phyloP scores from a whole-genome alignment of 2,113 vertebrate species.

The Lota lota region DNA sequence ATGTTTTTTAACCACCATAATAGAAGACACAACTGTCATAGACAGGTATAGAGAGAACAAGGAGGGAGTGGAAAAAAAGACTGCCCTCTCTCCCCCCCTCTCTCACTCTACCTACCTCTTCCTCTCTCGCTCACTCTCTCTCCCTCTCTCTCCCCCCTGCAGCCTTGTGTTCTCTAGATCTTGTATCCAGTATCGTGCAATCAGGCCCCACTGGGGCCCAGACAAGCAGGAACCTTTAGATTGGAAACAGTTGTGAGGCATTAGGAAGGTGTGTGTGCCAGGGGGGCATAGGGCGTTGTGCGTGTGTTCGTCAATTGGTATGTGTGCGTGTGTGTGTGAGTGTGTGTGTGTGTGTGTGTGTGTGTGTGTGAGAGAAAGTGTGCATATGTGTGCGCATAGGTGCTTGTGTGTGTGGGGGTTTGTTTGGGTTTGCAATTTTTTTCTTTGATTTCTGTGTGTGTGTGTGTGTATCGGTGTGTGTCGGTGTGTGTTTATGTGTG shows the following conservation, averaged over 20 bases:
- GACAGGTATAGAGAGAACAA: conserved; percentile 9
- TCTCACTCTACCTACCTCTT: conserved; percentile 1
- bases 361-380: conserved; percentile 14
- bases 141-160: conserved; percentile 27
- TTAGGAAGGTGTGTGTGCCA: conserved; percentile 71
- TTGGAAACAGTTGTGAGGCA: conserved; percentile 77
- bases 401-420: conserved; percentile 25
- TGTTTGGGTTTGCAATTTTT: conserved; percentile 28
- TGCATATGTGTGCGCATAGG: neutral
- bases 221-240: conserved; percentile 78
- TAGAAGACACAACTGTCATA: conserved; percentile 54
- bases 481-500: conserved; percentile 32
- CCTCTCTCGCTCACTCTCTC: conserved; percentile 21
- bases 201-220: conserved; percentile 68
- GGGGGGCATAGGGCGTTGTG: conserved; percentile 33
- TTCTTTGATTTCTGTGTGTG: conserved; percentile 20
- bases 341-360: conserved; percentile 29
- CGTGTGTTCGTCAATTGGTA: conserved; percentile 13
- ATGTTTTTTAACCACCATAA: conserved; percentile 5
- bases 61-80: conserved; percentile 32
- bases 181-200: conserved; percentile 69
- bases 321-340: conserved; percentile 29
- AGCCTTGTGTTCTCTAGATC: conserved; percentile 57
- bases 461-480: conserved; percentile 21
- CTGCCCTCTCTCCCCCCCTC: conserved; percentile 13